These are phyloP conservation scores for Ammodytes marinus DNA, from an alignment of 2,113 vertebrate species.

Conservation along the genomic window DNA sequence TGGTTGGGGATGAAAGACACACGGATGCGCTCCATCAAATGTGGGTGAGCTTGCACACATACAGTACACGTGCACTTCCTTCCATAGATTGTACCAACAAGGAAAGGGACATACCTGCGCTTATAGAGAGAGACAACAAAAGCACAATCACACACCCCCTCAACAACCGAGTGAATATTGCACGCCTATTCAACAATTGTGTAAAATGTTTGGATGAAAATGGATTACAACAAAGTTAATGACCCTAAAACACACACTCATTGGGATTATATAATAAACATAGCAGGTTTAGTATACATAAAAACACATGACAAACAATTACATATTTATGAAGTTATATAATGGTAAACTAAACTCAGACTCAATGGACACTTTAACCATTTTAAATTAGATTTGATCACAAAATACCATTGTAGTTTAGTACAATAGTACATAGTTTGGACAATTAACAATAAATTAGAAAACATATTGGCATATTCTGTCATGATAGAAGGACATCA, in stretches of 20 bases:
- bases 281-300: not conserved
- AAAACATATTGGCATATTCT: not conserved
- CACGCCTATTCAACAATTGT: not conserved
- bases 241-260: not conserved
- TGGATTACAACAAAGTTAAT: too few species aligned
- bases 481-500: not conserved
- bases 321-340: conserved; percentile 23
- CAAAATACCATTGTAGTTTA: conserved; percentile 13
- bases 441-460: not conserved
- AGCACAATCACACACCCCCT: too few species aligned
- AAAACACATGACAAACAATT: not conserved
- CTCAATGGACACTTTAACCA: conserved; percentile 4
- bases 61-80: not conserved
- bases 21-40: not conserved
- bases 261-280: not conserved
- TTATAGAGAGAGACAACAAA: not conserved
- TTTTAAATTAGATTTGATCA: conserved; percentile 5
- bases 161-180: too few species aligned
- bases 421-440: not conserved
- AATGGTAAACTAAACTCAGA: conserved; percentile 12
- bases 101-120: not conserved
- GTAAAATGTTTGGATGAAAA: too few species aligned
- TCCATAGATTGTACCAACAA: not conserved
- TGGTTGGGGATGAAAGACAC: conserved; percentile 12
- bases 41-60: not conserved